Evolutionary conservation across 2,888 invertebrate genomes (phyloP).

Genomic region (Chironomus tentans): DNA sequence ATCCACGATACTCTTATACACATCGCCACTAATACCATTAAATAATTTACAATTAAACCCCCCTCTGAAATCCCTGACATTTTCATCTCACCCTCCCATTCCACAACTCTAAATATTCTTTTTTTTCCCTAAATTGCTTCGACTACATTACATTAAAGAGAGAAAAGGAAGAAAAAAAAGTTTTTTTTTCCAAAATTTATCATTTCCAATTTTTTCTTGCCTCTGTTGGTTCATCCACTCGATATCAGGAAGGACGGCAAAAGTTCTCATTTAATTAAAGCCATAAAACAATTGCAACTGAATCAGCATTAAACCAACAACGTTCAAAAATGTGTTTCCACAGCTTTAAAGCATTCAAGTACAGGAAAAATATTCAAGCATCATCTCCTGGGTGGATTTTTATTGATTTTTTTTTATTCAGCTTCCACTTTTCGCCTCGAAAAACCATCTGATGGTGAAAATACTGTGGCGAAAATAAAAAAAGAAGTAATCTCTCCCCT

Average conservation of each 20-base stretch:
- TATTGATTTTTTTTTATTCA: conserved; percentile 4
- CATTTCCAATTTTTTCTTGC: too few species aligned
- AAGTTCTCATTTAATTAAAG: not conserved
- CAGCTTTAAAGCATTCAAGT: not conserved
- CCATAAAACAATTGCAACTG: not conserved
- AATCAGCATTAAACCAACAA: too few species aligned
- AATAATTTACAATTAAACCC: not conserved
- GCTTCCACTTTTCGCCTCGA: not conserved
- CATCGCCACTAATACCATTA: not conserved
- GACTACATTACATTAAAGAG: not conserved
- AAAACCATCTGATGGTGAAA: not conserved
- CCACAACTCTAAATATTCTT: not conserved
- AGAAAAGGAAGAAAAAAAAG: not conserved
- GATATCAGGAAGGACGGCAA: not conserved
- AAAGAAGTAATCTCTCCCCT: too few species aligned
- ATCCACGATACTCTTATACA: not conserved
- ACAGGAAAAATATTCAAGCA: not conserved
- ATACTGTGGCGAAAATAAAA: not conserved
- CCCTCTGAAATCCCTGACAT: not conserved
- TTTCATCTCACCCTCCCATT: not conserved
- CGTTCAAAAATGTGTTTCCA: too few species aligned
- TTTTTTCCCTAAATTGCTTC: not conserved
- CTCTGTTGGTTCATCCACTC: not conserved
- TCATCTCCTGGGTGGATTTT: conserved; percentile 2
- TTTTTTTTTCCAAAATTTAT: too few species aligned